Evolutionary conservation across 1,140 invertebrate genomes (phyloP).

Genomic region (Ylistrum balloti): DNA sequence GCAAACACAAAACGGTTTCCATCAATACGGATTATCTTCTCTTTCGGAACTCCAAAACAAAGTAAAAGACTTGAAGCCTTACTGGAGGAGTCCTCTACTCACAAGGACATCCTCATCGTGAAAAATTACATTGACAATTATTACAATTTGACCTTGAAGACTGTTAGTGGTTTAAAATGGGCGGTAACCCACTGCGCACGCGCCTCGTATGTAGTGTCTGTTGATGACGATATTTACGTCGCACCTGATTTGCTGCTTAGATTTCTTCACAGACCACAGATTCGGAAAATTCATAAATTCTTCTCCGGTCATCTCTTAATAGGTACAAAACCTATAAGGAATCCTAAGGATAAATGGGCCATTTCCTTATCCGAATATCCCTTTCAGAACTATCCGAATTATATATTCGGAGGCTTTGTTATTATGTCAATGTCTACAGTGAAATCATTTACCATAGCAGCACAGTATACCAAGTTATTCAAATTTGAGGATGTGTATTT

Average conservation of each 20-base stretch:
- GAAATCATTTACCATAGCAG: neutral
- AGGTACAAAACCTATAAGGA: neutral
- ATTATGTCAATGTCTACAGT: neutral
- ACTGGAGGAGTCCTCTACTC: neutral
- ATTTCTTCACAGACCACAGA: neutral
- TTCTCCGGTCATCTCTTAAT: neutral
- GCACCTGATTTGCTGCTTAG: conserved; percentile 3
- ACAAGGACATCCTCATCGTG: neutral
- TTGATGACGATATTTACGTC: neutral
- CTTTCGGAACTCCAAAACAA: neutral
- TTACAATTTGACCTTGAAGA: neutral
- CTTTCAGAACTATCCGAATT: neutral
- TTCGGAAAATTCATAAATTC: neutral
- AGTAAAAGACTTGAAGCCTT: neutral
- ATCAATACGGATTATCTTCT: neutral
- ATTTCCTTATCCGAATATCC: neutral
- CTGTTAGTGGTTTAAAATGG: neutral
- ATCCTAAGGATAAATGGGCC: neutral
- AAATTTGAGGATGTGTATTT: conserved; percentile 11
- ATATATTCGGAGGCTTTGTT: neutral
- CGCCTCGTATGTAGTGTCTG: neutral
- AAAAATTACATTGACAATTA: neutral
- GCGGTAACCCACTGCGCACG: neutral
- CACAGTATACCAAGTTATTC: neutral
- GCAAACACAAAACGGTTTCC: neutral